phyloP scores from a whole-genome alignment of 2,113 vertebrate species.

The Leptodactylus fuscus region DNA sequence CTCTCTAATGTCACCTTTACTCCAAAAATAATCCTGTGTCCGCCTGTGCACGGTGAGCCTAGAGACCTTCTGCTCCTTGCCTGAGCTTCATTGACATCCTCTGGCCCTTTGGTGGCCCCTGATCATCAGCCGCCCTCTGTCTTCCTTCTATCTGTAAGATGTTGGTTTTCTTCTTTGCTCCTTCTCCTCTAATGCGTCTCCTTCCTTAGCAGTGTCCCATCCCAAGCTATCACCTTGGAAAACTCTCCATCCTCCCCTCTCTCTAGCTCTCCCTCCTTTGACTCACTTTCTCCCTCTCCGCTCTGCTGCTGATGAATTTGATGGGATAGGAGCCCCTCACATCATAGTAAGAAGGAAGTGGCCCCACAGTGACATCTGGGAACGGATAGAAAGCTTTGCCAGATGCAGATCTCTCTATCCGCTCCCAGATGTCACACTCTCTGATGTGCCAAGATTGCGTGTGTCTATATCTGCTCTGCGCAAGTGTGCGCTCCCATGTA shows the following conservation, averaged over 20 bases:
- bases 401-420: slow-evolving; percentile 57
- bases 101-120: neutral
- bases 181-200: neutral
- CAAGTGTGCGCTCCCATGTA: slow-evolving; percentile 36
- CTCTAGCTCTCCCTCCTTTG: slow-evolving; percentile 32
- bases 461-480: slow-evolving; percentile 57
- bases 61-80: neutral
- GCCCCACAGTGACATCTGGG: slow-evolving; percentile 59
- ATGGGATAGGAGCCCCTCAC: slow-evolving; percentile 58
- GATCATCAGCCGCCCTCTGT: neutral
- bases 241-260: slow-evolving; percentile 44
- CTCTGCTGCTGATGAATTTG: slow-evolving; percentile 50
- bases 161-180: neutral
- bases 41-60: too few species aligned
- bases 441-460: slow-evolving; percentile 59
- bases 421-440: slow-evolving; percentile 59
- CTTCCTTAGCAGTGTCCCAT: slow-evolving; percentile 22
- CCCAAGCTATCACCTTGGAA: slow-evolving; percentile 24
- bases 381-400: slow-evolving; percentile 51
- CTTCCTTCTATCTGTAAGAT: neutral
- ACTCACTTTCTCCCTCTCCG: slow-evolving; percentile 58
- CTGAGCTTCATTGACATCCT: neutral
- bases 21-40: neutral
- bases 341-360: slow-evolving; percentile 58
- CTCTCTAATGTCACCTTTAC: slow-evolving; percentile 28